A percentile compares a stretch with the other conserved stretches of the same genome.
Conservation (phyloP, 2,888 invertebrate genomes). For the Sarcophaga carnaria region DNA sequence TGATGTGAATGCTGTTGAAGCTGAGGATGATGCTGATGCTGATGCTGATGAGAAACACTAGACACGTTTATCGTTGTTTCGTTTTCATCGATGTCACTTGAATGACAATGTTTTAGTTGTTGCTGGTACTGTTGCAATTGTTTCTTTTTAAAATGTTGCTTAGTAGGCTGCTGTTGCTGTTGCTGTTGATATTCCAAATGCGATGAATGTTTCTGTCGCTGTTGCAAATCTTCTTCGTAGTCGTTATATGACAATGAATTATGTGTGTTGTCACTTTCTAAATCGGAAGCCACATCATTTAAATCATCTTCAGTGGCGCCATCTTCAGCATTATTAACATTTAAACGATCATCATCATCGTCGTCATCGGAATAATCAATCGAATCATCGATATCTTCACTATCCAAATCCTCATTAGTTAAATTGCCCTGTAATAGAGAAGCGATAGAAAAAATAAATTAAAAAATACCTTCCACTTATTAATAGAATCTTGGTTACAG, state of each 20-base stretch:
- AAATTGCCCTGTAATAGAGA: conserved; percentile 73
- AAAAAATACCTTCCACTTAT: neutral
- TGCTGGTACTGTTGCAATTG: conserved; percentile 35
- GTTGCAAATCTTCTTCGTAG: conserved; percentile 43
- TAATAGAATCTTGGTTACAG: neutral
- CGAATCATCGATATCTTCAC: conserved; percentile 72
- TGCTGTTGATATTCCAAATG: conserved; percentile 42
- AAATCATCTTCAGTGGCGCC: conserved; percentile 79
- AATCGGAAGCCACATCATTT: conserved; percentile 77
- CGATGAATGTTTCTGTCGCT: conserved; percentile 44
- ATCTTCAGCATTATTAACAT: conserved; percentile 54
- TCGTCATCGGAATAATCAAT: conserved; percentile 69
- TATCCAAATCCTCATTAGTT: conserved; percentile 74
- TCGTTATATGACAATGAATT: conserved; percentile 72
- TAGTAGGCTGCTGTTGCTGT: conserved; percentile 62
- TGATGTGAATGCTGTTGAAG: conserved; percentile 61
- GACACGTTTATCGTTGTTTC: conserved; percentile 64
- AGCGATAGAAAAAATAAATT: neutral
- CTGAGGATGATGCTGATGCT: conserved; percentile 57
- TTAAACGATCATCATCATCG: conserved; percentile 46
- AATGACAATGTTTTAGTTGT: conserved; percentile 54
- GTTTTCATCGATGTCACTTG: conserved; percentile 62
- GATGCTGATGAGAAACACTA: conserved; percentile 47
- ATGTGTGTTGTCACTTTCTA: conserved; percentile 75
- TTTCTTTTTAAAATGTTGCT: conserved; percentile 47